Percentiles rank a stretch among this genome's conserved stretches.
phyloP scores from a whole-genome alignment of 2,888 invertebrate genomes.

The Eumacrocentrus americanus region DNA sequence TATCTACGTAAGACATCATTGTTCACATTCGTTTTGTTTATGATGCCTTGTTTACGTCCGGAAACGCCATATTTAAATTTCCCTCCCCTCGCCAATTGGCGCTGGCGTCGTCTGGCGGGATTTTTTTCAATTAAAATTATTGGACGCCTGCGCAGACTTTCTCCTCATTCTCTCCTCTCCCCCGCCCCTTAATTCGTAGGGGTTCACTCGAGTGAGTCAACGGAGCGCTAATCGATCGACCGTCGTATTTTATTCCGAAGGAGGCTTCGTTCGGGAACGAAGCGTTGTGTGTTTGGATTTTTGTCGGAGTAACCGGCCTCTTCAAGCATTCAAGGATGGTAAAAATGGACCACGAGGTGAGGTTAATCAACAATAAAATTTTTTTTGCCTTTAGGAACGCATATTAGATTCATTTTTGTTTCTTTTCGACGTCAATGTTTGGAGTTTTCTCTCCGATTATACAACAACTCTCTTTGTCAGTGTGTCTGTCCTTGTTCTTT shows the following conservation, averaged over 20 bases:
- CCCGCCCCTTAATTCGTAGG: slow-evolving; percentile 25
- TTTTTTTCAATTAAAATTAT: slow-evolving; percentile 33
- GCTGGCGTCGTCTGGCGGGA: background rate
- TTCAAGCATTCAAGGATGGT: slow-evolving; percentile 49
- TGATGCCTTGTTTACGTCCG: slow-evolving; percentile 27
- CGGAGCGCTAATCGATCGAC: slow-evolving; percentile 47
- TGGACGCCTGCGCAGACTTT: too few species aligned
- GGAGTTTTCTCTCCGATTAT: background rate
- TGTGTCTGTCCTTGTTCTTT: background rate
- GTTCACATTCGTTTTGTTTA: background rate
- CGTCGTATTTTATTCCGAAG: background rate
- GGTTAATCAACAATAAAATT: slow-evolving; percentile 27
- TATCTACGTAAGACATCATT: background rate
- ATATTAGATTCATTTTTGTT: background rate
- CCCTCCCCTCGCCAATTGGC: background rate
- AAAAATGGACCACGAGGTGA: slow-evolving; percentile 58
- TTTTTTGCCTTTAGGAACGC: background rate
- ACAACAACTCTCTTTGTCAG: background rate
- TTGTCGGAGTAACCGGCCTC: slow-evolving; percentile 11
- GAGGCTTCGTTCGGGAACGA: slow-evolving; percentile 4
- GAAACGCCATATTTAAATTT: slow-evolving; percentile 25
- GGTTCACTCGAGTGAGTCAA: slow-evolving; percentile 44
- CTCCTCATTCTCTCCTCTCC: background rate
- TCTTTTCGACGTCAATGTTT: too few species aligned
- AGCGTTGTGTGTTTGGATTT: slow-evolving; percentile 1